Base-by-base conservation (phyloP, 1,140 invertebrate genomes). In the Araneus ventricosus region DNA sequence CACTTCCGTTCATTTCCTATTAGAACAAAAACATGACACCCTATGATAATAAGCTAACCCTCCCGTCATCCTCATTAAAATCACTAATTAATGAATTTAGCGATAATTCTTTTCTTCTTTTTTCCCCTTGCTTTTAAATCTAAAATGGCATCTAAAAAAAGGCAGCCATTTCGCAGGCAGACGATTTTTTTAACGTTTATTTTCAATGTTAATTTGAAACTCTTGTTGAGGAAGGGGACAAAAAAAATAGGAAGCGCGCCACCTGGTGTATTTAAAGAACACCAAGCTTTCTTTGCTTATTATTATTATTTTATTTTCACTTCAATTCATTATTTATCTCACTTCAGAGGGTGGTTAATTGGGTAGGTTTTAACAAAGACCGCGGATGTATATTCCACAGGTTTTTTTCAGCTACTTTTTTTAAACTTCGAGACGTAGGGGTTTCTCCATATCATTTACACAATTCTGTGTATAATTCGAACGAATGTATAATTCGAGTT, bases 21-120 rank as follows among this genome's bases (percentile, higher is more conserved):
- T 57, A 57, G 30, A 17, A 24, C 24, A 57, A 90, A 91, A 91
- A 91, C 57, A 91, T 67, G 57, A 82, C 90, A 91, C 79, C 90
- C 24, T 7, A 22, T 30, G 57, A 34, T 91, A 91, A 91, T 91
- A 85, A 67, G 57, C 79, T 45, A 84, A 63, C 22, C 34, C 37
- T 22, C 10, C 79, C 59, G 30, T 61, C 90, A 63, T 91, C 34
- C 79, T 82, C 59, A 91, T 91, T 91, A 91, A 91, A 91, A 85
- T 91, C 90, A 79, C 90, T 91, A 91, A 91, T 91, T 91, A 91
- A 91, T 91, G 79, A 91, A 91, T 91, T 91, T 85, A 90, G 79
- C 5, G 79, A 45, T 61, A 91, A 63, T 52, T 41, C 22, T 45
- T 57, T 82, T 84, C 7, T 82, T 84, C 7, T 80, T 27, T 90